These are phyloP conservation scores for Myrmecophaga tridactyla DNA, from an alignment of 2,113 vertebrate species.

Conservation along the genomic window DNA sequence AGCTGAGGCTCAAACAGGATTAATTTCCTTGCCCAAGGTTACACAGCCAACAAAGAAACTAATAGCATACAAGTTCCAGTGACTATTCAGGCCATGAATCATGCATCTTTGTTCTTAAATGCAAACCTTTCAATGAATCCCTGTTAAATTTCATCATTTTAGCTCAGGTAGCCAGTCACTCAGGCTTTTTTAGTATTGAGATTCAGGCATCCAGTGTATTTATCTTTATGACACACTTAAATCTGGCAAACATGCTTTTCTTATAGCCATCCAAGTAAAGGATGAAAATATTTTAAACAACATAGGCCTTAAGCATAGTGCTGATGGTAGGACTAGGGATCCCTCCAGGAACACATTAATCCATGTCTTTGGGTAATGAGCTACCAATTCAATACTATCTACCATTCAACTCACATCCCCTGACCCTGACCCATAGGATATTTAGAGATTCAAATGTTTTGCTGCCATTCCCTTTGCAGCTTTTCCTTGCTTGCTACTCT, in stretches of 20 bases:
- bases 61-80: background rate
- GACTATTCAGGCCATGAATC: conserved; percentile 14
- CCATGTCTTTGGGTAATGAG: background rate
- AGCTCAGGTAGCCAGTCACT: background rate
- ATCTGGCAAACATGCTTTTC: conserved; percentile 19
- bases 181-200: background rate
- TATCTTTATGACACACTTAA: conserved; percentile 35
- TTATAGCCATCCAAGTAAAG: background rate
- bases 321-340: background rate
- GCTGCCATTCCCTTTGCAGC: background rate
- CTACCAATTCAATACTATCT: conserved; percentile 2
- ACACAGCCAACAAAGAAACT: conserved; percentile 1
- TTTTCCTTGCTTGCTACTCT: background rate
- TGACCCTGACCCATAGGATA: background rate
- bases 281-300: conserved; percentile 44
- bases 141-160: conserved; percentile 27
- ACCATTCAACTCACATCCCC: background rate
- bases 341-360: background rate
- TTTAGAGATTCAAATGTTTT: conserved; percentile 23
- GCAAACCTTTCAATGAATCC: background rate
- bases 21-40: background rate
- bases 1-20: background rate
- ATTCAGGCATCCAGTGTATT: background rate
- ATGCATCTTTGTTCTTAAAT: background rate
- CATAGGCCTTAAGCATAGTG: background rate